Percentiles rank a stretch among this genome's conserved stretches.
Conservation (phyloP, 2,797 vertebrate species). For the Morelia viridis region DNA sequence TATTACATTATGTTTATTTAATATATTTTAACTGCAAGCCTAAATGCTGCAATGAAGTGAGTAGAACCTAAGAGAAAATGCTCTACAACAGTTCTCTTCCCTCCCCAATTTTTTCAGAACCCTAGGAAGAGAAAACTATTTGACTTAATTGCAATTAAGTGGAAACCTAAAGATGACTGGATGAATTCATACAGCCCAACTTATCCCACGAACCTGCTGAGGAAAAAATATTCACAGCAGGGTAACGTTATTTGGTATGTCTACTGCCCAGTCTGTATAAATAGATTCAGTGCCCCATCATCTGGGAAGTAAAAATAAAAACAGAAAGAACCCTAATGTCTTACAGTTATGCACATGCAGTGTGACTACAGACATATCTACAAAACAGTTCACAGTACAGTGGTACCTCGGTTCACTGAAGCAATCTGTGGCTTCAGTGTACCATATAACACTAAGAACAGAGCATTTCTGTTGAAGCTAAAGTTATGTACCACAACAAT, state of each 20-base stretch:
- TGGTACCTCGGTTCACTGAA: too few species aligned
- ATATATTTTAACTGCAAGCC: neutral
- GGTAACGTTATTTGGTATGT: neutral
- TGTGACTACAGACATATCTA: neutral
- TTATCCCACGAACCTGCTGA: neutral
- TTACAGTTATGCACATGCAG: neutral
- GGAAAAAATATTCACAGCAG: neutral
- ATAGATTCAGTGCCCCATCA: neutral
- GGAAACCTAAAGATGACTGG: neutral
- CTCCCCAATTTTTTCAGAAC: neutral
- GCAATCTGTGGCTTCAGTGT: neutral
- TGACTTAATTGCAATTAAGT: neutral
- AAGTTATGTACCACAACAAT: neutral
- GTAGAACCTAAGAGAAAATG: neutral
- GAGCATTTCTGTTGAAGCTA: neutral
- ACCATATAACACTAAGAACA: neutral
- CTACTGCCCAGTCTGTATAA: neutral
- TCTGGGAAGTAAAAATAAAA: neutral
- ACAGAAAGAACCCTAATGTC: neutral
- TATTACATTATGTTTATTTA: neutral
- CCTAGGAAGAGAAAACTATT: neutral
- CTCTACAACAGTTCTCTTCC: neutral
- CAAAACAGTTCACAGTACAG: neutral
- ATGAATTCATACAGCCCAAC: neutral
- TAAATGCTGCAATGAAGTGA: neutral